Base-by-base conservation (phyloP, 2,113 vertebrate species). In the Opisthocomus hoazin region DNA sequence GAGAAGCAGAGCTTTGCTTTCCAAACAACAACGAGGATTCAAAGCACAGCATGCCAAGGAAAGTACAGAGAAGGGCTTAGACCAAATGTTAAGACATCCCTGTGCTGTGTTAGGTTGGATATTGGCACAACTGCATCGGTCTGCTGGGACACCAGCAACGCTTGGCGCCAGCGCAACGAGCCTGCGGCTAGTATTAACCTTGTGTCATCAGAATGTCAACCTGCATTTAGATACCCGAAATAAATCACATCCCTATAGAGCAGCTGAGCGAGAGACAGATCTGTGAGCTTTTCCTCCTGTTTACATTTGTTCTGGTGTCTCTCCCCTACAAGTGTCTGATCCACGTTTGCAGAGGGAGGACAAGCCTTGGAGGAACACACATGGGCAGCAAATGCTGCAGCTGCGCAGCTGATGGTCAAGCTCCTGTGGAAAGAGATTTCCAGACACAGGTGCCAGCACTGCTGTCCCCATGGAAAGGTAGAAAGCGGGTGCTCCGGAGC, bases 341-440 rank as follows among this genome's bases (percentile, higher is more conserved):
- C 36, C 81, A 68, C 0, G 11, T 50, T 24, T 74, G 56, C 68
- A 68, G 63, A 30, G 23, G 48, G 61, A 80, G 80, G 37, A 80
- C 1, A 9, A 80, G 75, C 66, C 50, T 36, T 2, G 13, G 71
- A 53, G 86, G 60, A 90, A 27, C 60, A 89, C 87, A 94, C 34
- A 29, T 91, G 84, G 89, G 57, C 69, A 89, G 61, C 94, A 95
- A 89, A 96, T 94, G 87, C 69, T 93, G 81, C 89, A 95, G 81
- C 93, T 95, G 89, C 4, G 1, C 57, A 18, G 9, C 3, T 5
- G 11, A 26, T 87, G 77, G 46, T 51, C 36, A 32, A 5, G 48
- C 27, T 87, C 74, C 69, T 5, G 24, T 57, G 56, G 36, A 71
- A 78, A 54, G 68, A 46, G 41, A 3, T 34, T 89, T 65, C 30